These are phyloP conservation scores for Listrodromus nycthemerus DNA, from an alignment of 2,888 invertebrate species.

Conservation along the genomic window DNA sequence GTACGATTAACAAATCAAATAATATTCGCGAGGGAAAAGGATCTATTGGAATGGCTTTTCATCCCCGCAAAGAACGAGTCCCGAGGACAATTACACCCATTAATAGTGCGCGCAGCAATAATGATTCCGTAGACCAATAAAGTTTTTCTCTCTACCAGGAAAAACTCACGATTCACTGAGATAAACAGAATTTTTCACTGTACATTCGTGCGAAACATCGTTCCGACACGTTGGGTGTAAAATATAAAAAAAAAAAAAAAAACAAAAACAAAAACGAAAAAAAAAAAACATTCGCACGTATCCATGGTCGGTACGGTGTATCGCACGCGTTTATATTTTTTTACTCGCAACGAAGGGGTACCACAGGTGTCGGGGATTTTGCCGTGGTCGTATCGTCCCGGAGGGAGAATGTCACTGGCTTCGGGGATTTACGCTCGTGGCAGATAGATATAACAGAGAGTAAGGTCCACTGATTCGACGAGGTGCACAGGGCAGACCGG, in stretches of 20 bases:
- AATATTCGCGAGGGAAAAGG: no score
- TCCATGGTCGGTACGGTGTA: background rate
- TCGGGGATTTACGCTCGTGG: constrained; percentile 32
- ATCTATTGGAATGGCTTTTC: background rate
- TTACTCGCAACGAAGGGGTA: constrained; percentile 6
- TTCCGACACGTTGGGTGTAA: background rate
- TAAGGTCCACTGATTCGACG: constrained; percentile 34
- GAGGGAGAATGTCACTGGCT: constrained; percentile 37
- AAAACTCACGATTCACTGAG: background rate
- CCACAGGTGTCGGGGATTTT: constrained; percentile 15
- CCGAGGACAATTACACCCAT: background rate
- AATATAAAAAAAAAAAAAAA: background rate
- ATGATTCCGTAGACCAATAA: background rate
- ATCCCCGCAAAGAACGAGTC: background rate
- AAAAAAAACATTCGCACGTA: no score
- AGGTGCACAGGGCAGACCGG: constrained; percentile 15
- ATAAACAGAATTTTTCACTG: background rate
- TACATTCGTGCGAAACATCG: background rate
- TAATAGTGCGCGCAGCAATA: background rate
- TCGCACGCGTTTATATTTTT: constrained; percentile 12
- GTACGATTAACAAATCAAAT: background rate
- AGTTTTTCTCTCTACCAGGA: background rate
- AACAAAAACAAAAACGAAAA: no score
- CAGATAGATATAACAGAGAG: constrained; percentile 18
- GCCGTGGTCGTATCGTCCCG: background rate